These are phyloP conservation scores for Torymus texanus DNA, from an alignment of 2,888 invertebrate species.

Conservation along the genomic window DNA sequence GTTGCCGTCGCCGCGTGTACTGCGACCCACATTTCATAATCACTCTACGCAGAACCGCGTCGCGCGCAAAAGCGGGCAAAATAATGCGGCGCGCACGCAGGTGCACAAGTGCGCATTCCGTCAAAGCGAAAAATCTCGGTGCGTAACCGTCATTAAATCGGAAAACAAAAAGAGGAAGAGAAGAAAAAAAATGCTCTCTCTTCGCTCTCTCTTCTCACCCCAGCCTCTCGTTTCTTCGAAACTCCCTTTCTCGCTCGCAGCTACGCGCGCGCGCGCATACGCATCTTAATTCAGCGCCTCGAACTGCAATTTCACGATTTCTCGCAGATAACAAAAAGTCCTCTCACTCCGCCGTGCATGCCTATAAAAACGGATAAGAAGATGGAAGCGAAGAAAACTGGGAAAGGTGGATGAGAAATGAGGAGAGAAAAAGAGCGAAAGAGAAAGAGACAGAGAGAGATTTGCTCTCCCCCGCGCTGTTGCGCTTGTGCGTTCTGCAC, in stretches of 20 bases:
- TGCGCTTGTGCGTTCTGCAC: too few relatives aligned
- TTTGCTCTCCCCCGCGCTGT: too few relatives aligned
- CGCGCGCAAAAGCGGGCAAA: too few relatives aligned
- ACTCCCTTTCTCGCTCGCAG: not conserved
- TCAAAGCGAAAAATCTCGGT: not conserved
- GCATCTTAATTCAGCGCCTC: not conserved
- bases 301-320: not conserved
- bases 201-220: too few relatives aligned
- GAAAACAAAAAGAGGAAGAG: not conserved
- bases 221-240: not conserved
- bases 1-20: too few relatives aligned
- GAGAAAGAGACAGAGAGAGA: not conserved
- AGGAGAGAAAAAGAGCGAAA: slow-evolving; percentile 3
- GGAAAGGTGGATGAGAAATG: not conserved
- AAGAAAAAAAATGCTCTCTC: too few relatives aligned
- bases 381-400: not conserved
- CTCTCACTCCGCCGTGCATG: not conserved
- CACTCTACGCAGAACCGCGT: too few relatives aligned
- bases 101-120: too few relatives aligned
- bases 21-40: too few relatives aligned
- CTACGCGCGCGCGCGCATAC: not conserved
- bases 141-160: not conserved
- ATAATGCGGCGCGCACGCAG: too few relatives aligned
- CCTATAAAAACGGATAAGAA: not conserved
- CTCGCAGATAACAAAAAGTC: not conserved